Evolutionary conservation across 1,140 invertebrate species (phyloP).

Genomic region (Nixonia krombeini): DNA sequence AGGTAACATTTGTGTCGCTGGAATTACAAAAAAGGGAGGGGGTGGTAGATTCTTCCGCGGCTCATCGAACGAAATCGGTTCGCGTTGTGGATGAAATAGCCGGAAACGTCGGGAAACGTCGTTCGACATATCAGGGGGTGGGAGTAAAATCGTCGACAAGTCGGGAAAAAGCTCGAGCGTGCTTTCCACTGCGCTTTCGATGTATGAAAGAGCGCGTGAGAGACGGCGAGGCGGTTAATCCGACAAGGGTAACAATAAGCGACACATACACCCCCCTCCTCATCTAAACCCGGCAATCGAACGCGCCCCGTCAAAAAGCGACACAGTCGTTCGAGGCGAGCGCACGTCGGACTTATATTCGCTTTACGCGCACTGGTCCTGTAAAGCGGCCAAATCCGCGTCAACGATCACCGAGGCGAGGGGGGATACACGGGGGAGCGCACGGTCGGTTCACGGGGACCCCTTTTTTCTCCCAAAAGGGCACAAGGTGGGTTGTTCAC

Average conservation of each 20-base stretch:
- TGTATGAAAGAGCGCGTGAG: conserved; percentile 35
- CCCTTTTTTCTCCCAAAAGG: conserved; percentile 36
- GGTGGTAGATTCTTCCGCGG: too few relatives aligned
- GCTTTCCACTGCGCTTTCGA: too few relatives aligned
- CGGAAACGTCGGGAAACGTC: not conserved
- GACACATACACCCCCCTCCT: too few relatives aligned
- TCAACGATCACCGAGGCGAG: conserved; percentile 44
- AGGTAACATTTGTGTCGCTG: too few relatives aligned
- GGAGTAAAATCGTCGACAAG: too few relatives aligned
- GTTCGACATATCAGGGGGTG: too few relatives aligned
- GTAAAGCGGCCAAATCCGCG: conserved; percentile 48
- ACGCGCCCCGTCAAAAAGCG: conserved; percentile 20
- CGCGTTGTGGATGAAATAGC: too few relatives aligned
- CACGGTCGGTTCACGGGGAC: conserved; percentile 17
- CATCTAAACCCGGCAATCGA: conserved; percentile 25
- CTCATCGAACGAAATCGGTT: too few relatives aligned
- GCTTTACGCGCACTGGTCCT: conserved; percentile 33
- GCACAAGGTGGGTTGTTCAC: conserved; percentile 30
- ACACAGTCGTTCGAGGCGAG: too few relatives aligned
- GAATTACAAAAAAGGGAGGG: too few relatives aligned
- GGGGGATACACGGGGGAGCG: conserved; percentile 13
- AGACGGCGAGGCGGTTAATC: conserved; percentile 36
- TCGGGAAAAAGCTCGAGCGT: too few relatives aligned
- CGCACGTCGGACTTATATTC: conserved; percentile 24
- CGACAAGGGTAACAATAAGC: conserved; percentile 39